Base-by-base conservation (phyloP, 2,888 invertebrate species). In the Mongoloraphidia duomilia region DNA sequence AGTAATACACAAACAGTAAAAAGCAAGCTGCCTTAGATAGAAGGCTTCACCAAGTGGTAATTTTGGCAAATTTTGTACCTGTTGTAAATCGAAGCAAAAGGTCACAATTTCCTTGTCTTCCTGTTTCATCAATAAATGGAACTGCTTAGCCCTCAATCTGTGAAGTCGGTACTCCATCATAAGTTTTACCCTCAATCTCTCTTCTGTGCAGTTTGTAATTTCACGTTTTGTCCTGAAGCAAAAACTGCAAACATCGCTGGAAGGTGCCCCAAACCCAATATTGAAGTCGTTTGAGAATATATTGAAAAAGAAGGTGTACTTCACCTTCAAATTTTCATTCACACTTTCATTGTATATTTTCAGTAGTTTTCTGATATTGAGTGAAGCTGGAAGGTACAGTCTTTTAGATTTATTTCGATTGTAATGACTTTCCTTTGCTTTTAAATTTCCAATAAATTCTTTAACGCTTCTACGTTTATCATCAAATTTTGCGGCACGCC, bases 51-150 rank as follows among this genome's bases (percentile, higher is more conserved):
- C 55, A 43, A 58, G 58, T 10, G 58, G 58, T 33, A 56, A 57
- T 44, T 50, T 52, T 39, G 57, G 58, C 26, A 59, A 49, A 13
- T 54, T 52, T 49, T 55, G 55, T 34, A 59, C 52, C 47, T 58
- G 58, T 50, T 59, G 56, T n/a, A 58, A 41, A 50, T 58, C 59
- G 50, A 59, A 59, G 52, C 57, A 59, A 47, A 59, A 51, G 38
- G 49, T 48, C 48, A 42, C 9, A 45, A 50, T 50, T 44, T 51
- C 49, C 48, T 50, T 48, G 44, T 52, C 45, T 11, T 47, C 44
- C 52, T 51, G 54, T 35, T 41, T 49, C n/a, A 51, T 47, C 34
- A 51, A 47, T n/a, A n/a, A n/a, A 54, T 54, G 55, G 49, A 58
- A 58, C 33, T 48, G 47, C 38, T 58, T 56, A 26, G 53, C 54